Conservation (phyloP, 2,888 invertebrate genomes). For the Caenorhabditis angaria region DNA sequence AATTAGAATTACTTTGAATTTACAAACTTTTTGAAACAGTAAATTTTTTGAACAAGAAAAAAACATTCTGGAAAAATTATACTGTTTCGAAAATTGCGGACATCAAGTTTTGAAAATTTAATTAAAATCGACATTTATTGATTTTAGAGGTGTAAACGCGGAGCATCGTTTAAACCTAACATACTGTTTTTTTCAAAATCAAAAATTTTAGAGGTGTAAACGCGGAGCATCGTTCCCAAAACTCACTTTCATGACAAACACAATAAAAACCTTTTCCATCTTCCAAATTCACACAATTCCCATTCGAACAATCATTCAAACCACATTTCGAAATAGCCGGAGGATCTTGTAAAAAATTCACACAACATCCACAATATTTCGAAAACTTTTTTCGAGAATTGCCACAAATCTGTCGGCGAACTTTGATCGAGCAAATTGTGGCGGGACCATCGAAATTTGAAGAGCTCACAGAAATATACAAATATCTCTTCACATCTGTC, state of each 20-base stretch:
- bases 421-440: slow-evolving; percentile 16
- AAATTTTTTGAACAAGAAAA: too few relatives aligned
- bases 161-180: too few relatives aligned
- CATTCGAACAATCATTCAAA: slow-evolving; percentile 25
- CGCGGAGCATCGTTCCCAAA: too few relatives aligned
- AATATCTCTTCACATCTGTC: slow-evolving; percentile 16
- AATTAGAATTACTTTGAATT: too few relatives aligned
- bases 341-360: slow-evolving; percentile 15
- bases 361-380: not conserved
- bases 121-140: too few relatives aligned
- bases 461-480: slow-evolving; percentile 8
- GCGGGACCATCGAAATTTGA: slow-evolving; percentile 13
- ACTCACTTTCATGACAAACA: slow-evolving; percentile 23
- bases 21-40: too few relatives aligned
- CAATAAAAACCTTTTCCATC: slow-evolving; percentile 14
- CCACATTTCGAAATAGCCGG: not conserved
- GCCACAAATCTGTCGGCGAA: slow-evolving; percentile 17
- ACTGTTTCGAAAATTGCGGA: too few relatives aligned
- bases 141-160: too few relatives aligned
- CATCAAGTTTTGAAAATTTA: too few relatives aligned
- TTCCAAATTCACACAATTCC: slow-evolving; percentile 7
- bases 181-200: too few relatives aligned
- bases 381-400: slow-evolving; percentile 1
- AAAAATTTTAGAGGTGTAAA: too few relatives aligned
- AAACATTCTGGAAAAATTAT: too few relatives aligned